phyloP scores from a whole-genome alignment of 2,888 invertebrate genomes.

The Volucella zonaria region DNA sequence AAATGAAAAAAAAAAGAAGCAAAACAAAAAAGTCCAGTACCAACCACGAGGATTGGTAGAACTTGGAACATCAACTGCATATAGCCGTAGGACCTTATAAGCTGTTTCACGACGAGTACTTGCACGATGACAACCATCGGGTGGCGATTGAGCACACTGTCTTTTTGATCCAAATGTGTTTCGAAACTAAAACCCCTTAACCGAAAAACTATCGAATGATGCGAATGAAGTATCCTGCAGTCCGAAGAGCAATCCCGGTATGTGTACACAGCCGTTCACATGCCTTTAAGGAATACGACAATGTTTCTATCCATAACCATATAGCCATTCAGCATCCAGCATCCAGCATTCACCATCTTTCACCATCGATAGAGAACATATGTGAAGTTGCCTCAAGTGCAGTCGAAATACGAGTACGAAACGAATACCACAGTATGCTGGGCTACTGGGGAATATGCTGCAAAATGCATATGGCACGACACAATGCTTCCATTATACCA shows the following conservation, averaged over 20 bases:
- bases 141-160: neutral
- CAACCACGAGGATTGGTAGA: slow-evolving; percentile 39
- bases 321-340: neutral
- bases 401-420: slow-evolving; percentile 1
- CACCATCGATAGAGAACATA: slow-evolving; percentile 19
- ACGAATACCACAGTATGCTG: slow-evolving; percentile 27
- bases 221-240: slow-evolving; percentile 59
- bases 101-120: slow-evolving; percentile 12
- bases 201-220: slow-evolving; percentile 62
- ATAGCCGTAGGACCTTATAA: slow-evolving; percentile 57
- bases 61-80: slow-evolving; percentile 43
- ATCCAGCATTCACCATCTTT: slow-evolving; percentile 4
- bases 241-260: slow-evolving; percentile 20
- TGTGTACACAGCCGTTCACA: slow-evolving; percentile 3
- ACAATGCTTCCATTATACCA: slow-evolving; percentile 70
- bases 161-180: slow-evolving; percentile 28
- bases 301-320: slow-evolving; percentile 10
- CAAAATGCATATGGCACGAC: slow-evolving; percentile 54
- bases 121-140: neutral
- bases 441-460: neutral
- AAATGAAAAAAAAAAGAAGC: slow-evolving; percentile 6
- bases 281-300: slow-evolving; percentile 54
- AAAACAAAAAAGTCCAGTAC: no score
- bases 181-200: slow-evolving; percentile 52
- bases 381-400: slow-evolving; percentile 23